Evolutionary conservation across 1,140 invertebrate genomes (phyloP).

Genomic region (Sitophilus oryzae): DNA sequence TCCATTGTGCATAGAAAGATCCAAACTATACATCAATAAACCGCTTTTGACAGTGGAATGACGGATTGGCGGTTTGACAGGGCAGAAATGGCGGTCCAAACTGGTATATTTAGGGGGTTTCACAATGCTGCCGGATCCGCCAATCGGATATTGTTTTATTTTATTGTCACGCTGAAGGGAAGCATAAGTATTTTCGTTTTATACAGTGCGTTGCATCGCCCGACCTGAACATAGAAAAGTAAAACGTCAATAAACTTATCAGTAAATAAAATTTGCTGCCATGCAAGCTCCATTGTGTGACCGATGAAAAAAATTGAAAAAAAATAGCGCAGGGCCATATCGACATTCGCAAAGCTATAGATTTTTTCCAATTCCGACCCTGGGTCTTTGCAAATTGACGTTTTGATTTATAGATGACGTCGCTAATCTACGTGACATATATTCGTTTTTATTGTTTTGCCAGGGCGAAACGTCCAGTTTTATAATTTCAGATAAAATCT

Average conservation of each 20-base stretch:
- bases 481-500: conserved; percentile 44
- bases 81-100: too few relatives aligned
- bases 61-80: conserved; percentile 12
- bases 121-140: too few relatives aligned
- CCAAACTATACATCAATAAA: not conserved
- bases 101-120: too few relatives aligned
- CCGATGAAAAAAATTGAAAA: not conserved
- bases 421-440: conserved; percentile 45
- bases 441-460: conserved; percentile 44
- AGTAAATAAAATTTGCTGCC: not conserved
- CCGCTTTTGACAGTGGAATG: conserved; percentile 3
- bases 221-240: not conserved
- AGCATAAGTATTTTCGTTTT: not conserved
- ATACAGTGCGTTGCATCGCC: too few relatives aligned
- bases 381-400: conserved; percentile 39
- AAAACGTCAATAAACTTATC: not conserved
- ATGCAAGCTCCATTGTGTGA: not conserved
- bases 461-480: conserved; percentile 40
- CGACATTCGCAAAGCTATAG: not conserved
- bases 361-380: conserved; percentile 10
- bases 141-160: too few relatives aligned
- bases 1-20: not conserved
- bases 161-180: too few relatives aligned
- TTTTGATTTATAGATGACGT: conserved; percentile 44
- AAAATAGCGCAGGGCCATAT: not conserved